phyloP scores from a whole-genome alignment of 1,140 invertebrate species.

The Melitaea cinxia region DNA sequence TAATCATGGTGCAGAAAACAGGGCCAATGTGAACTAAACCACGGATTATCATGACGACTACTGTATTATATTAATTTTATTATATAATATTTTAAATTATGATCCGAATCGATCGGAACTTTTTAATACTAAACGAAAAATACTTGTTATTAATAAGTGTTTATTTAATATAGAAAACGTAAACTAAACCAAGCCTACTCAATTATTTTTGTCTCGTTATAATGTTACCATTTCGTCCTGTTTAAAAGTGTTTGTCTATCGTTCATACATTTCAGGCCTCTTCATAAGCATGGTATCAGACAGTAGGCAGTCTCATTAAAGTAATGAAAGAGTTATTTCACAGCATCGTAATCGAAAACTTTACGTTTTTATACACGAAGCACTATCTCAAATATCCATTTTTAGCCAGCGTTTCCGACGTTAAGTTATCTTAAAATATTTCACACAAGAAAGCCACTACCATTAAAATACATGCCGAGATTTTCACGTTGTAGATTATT shows the following conservation, averaged over 20 bases:
- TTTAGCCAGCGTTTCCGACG: slow-evolving; percentile 8
- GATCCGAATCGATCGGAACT: too few relatives aligned
- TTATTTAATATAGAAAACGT: too few relatives aligned
- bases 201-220: background rate
- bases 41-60: too few relatives aligned
- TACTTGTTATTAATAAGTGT: too few relatives aligned
- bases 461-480: slow-evolving; percentile 23
- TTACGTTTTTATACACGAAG: slow-evolving; percentile 19
- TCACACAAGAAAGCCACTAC: slow-evolving; percentile 27
- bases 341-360: slow-evolving; percentile 21
- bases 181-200: too few relatives aligned
- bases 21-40: too few relatives aligned
- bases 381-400: slow-evolving; percentile 21
- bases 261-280: background rate
- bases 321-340: slow-evolving; percentile 16
- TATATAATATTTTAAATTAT: too few relatives aligned
- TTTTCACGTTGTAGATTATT: slow-evolving; percentile 23
- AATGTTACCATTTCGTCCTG: background rate
- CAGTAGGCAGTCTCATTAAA: slow-evolving; percentile 12
- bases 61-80: too few relatives aligned
- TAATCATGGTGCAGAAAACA: too few relatives aligned
- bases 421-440: slow-evolving; percentile 29
- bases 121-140: too few relatives aligned
- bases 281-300: background rate
- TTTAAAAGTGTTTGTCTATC: background rate